Percentiles rank a stretch among this genome's conserved stretches.
These are phyloP conservation scores for Diabrotica virgifera DNA, from an alignment of 1,140 invertebrate genomes.

Conservation along the genomic window DNA sequence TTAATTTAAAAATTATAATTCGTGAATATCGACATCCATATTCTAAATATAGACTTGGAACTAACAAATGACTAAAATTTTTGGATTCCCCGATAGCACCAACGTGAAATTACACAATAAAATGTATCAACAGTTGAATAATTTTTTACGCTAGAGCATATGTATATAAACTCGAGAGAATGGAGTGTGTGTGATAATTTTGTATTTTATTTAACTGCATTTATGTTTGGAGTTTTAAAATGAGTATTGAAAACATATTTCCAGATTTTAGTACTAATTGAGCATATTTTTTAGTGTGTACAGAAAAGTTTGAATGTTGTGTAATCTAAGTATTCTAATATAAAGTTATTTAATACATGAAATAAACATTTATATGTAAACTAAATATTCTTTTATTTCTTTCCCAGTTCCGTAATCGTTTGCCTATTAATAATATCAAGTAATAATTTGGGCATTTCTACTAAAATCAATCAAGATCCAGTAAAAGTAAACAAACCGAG, in stretches of 20 bases:
- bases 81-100: neutral
- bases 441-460: no score
- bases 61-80: neutral
- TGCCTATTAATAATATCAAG: no score
- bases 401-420: no score
- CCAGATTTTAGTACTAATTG: slow-evolving; percentile 21
- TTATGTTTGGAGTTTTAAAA: slow-evolving; percentile 5
- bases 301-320: slow-evolving; percentile 19
- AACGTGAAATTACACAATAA: neutral
- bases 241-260: slow-evolving; percentile 5
- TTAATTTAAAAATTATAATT: no score
- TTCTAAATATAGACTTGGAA: neutral
- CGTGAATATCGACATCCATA: no score
- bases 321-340: slow-evolving; percentile 22
- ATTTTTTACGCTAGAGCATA: slow-evolving; percentile 18
- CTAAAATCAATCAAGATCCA: no score
- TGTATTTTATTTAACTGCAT: slow-evolving; percentile 8
- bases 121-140: slow-evolving; percentile 5
- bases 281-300: slow-evolving; percentile 17
- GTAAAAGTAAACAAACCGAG: no score
- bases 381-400: neutral
- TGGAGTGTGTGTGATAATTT: slow-evolving; percentile 9
- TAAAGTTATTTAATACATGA: slow-evolving; percentile 19
- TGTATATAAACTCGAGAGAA: slow-evolving; percentile 9
- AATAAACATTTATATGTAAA: slow-evolving; percentile 20